Evolutionary conservation across 1,140 invertebrate species (phyloP), one percentile per base, ranked within the genome.

Genomic region (Drosophila ercepeae): DNA sequence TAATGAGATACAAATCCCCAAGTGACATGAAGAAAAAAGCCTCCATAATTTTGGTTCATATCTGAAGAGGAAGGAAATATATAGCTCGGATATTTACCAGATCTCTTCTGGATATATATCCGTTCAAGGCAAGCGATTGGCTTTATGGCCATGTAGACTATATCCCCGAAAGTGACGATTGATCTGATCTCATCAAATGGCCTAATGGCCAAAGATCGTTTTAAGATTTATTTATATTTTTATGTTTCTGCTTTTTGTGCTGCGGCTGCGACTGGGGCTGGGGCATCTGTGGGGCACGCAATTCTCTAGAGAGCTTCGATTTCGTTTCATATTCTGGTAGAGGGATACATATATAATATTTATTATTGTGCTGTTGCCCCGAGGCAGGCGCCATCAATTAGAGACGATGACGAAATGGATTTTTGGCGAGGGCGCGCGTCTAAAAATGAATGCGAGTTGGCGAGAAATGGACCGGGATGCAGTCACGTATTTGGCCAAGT

Each of bases 131-230:
- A 51, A 65, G 18, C 29, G 13, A 32, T 52, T 39, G 45, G 46
- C 27, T 70, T 45, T 55, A 70, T 63, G 58, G 8, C 41, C 27
- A 32, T 54, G n/a, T 4, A 36, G 39, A 18, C 39, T 18, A 42
- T 42, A 44, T 29, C 54, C 18, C 21, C 36, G 48, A 45, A 73
- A 64, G 73, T 79, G 81, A 68, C 77, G 81, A 84, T 58, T 64
- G 79, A 84, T 86, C 81, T 79, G 78, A 88, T 88, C 82, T 88
- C 82, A 82, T 88, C 77, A 82, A 61, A 69, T 57, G 65, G 64
- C 53, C 75, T 57, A 86, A 75, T 74, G 71, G 59, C 46, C 69
- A 52, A 45, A 75, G 59, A 65, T 74, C 60, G 64, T 39, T 69
- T 58, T 58, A 67, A 67, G 75, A 78, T 71, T 75, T 75, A 70